These are phyloP conservation scores for Numenius phaeopus DNA, from an alignment of 2,797 vertebrate genomes.

Conservation along the genomic window DNA sequence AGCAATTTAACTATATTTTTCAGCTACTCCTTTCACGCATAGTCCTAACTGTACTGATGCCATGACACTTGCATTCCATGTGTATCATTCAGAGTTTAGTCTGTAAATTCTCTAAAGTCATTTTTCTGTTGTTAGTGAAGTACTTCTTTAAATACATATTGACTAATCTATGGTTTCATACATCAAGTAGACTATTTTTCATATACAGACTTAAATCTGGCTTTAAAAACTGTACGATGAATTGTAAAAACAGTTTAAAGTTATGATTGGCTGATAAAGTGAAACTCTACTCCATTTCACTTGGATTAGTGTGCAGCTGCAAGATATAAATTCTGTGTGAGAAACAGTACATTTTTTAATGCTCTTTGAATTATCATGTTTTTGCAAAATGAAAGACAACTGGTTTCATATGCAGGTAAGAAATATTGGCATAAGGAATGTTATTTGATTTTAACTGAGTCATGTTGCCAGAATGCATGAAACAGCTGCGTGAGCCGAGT, in stretches of 20 bases:
- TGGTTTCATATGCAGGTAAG: constrained; percentile 78
- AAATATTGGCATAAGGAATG: constrained; percentile 74
- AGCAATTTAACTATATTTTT: not conserved
- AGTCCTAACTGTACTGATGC: not conserved
- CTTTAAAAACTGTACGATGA: constrained; percentile 76
- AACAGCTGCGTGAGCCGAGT: constrained; percentile 76
- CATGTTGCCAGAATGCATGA: constrained; percentile 76
- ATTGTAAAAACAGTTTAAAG: constrained; percentile 80
- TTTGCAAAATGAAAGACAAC: constrained; percentile 77
- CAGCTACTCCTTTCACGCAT: not conserved
- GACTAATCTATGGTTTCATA: constrained; percentile 72
- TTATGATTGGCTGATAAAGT: constrained; percentile 78
- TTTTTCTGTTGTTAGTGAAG: constrained; percentile 64
- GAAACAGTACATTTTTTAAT: constrained; percentile 72
- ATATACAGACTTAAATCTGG: constrained; percentile 73
- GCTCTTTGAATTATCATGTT: constrained; percentile 78
- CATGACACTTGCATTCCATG: constrained; percentile 20
- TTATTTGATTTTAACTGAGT: constrained; percentile 79
- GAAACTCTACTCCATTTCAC: constrained; percentile 73
- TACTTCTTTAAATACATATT: constrained; percentile 56
- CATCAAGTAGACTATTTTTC: constrained; percentile 74
- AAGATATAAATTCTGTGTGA: constrained; percentile 77
- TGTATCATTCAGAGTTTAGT: not conserved
- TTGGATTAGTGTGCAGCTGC: constrained; percentile 75
- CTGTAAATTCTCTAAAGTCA: constrained; percentile 4